These are phyloP conservation scores for Urocyon cinereoargenteus DNA, from an alignment of 2,797 vertebrate species.

Conservation along the genomic window DNA sequence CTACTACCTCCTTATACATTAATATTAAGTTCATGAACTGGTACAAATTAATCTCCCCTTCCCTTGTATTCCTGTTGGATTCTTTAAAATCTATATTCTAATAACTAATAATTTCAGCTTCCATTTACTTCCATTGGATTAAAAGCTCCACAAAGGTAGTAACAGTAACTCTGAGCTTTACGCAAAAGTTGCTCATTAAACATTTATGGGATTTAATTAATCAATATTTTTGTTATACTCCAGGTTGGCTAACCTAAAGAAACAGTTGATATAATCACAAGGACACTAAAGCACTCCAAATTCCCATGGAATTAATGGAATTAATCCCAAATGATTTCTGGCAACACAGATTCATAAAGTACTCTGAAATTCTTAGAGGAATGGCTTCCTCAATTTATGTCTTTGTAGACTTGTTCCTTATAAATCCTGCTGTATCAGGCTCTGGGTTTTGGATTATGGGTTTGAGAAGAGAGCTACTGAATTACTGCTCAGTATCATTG, in stretches of 20 bases:
- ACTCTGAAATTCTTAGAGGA: slow-evolving; percentile 4
- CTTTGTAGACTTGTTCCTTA: background rate
- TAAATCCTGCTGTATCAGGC: background rate
- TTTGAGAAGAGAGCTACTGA: background rate
- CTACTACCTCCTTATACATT: background rate
- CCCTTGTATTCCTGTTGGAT: background rate
- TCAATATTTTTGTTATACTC: background rate
- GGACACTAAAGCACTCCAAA: background rate
- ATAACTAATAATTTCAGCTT: background rate
- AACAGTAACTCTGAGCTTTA: background rate
- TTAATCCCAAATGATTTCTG: background rate
- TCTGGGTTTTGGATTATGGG: background rate
- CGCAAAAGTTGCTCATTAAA: background rate
- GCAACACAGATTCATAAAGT: background rate
- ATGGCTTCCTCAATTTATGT: background rate
- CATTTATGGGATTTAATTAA: background rate
- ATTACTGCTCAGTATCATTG: background rate
- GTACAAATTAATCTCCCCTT: background rate
- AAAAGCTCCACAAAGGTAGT: background rate
- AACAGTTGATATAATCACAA: background rate
- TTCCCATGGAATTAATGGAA: background rate
- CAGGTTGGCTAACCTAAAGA: background rate
- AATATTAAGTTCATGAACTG: background rate
- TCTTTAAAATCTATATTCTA: background rate
- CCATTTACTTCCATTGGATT: background rate